Conservation (phyloP, 2,797 vertebrate genomes). For the Enteromius thamalakanensis region DNA sequence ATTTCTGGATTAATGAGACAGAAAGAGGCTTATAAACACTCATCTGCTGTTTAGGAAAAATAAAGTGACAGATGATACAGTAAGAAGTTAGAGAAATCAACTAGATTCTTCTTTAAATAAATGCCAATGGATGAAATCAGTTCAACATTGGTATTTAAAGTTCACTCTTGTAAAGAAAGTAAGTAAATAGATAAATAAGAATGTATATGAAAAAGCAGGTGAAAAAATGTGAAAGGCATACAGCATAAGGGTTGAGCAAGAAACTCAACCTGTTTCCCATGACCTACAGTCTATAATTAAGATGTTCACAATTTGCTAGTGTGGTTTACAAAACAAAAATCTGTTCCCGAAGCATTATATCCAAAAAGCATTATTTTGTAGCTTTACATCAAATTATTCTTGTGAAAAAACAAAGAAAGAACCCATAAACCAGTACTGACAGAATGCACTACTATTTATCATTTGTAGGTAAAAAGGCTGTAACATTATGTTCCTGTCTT, state of each 20-base stretch:
- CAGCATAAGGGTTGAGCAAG: background rate
- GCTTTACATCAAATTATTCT: background rate
- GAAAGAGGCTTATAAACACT: background rate
- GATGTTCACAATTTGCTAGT: background rate
- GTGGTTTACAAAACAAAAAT: background rate
- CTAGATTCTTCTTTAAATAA: background rate
- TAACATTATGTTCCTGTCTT: too few species aligned
- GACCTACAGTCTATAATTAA: background rate
- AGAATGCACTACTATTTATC: background rate
- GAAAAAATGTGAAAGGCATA: background rate
- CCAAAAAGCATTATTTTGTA: background rate
- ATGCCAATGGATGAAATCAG: background rate
- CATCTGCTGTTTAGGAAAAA: background rate
- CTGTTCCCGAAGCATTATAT: background rate
- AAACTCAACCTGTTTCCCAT: background rate
- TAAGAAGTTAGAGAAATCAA: background rate
- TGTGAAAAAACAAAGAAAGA: background rate
- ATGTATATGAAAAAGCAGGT: background rate
- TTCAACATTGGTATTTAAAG: background rate
- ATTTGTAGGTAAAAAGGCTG: too few species aligned
- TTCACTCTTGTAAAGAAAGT: background rate
- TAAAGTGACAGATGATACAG: background rate
- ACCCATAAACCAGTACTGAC: background rate
- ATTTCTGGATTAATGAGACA: background rate
- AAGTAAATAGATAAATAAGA: background rate